These are phyloP conservation scores for Eupithecia dodoneata DNA, from an alignment of 2,888 invertebrate species.

Conservation along the genomic window DNA sequence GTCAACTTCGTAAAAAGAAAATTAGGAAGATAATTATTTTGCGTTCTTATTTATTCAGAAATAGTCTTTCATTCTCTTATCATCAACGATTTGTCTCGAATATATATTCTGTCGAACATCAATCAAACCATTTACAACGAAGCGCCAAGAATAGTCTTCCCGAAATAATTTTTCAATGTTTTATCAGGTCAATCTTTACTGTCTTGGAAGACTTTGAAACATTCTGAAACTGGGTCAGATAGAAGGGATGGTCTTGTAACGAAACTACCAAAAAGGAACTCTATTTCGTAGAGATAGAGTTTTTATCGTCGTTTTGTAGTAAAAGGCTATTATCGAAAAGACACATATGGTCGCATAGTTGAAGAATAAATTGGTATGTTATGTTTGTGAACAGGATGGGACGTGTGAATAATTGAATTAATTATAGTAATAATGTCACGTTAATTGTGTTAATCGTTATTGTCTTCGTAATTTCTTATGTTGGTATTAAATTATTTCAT, in stretches of 20 bases:
- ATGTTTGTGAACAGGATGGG: not conserved
- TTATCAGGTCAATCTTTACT: constrained; percentile 41
- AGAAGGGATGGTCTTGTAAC: constrained; percentile 22
- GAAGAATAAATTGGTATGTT: constrained; percentile 3
- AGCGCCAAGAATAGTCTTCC: constrained; percentile 35
- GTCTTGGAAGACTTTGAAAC: constrained; percentile 41
- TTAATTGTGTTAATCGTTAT: too few species aligned
- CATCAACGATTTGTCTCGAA: constrained; percentile 19
- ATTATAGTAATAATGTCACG: not conserved
- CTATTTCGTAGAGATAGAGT: constrained; percentile 13
- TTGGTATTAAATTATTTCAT: too few species aligned
- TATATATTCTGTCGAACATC: constrained; percentile 23
- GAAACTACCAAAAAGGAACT: constrained; percentile 22
- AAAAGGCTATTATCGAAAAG: constrained; percentile 5
- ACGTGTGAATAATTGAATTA: not conserved
- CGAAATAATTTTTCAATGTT: constrained; percentile 42
- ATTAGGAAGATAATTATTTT: not conserved
- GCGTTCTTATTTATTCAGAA: not conserved
- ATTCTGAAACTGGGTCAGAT: constrained; percentile 41
- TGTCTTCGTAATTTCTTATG: not conserved
- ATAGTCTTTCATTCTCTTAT: not conserved
- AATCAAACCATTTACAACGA: constrained; percentile 28
- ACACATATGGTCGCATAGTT: constrained; percentile 6
- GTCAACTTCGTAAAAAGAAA: not conserved
- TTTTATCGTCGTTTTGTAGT: not conserved